A percentile compares a stretch with the other conserved stretches of the same genome.
phyloP scores from a whole-genome alignment of 2,888 invertebrate genomes.

The Antheraea assamensis region DNA sequence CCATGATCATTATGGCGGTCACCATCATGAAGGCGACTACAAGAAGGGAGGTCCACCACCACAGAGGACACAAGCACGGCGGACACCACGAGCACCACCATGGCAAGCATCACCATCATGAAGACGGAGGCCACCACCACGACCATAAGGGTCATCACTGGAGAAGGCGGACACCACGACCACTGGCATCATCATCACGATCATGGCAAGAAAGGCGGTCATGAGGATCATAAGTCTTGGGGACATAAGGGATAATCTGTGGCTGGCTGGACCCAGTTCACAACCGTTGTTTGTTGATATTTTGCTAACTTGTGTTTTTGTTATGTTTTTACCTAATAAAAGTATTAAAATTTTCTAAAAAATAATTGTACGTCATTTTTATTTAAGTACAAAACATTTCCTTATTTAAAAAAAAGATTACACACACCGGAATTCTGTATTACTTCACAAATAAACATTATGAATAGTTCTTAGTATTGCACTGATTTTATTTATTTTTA shows the following conservation, averaged over 20 bases:
- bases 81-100: constrained; percentile 89
- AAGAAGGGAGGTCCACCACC: constrained; percentile 91
- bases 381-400: neutral
- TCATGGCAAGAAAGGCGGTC: constrained; percentile 90
- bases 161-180: constrained; percentile 88
- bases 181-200: constrained; percentile 87
- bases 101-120: constrained; percentile 89
- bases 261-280: constrained; percentile 34
- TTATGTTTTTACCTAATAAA: constrained; percentile 49
- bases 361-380: constrained; percentile 14
- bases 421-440: neutral
- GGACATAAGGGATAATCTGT: constrained; percentile 80
- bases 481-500: neutral
- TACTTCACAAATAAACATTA: neutral
- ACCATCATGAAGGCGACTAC: constrained; percentile 88
- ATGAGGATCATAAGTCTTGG: constrained; percentile 91
- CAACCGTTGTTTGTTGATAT: constrained; percentile 59
- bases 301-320: constrained; percentile 50
- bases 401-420: neutral
- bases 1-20: constrained; percentile 89
- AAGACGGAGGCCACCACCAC: constrained; percentile 89
- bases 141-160: constrained; percentile 90
- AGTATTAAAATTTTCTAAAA: constrained; percentile 30
- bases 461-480: neutral
- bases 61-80: constrained; percentile 89